A percentile compares a stretch with the other conserved stretches of the same genome.
Conservation (phyloP, 2,113 vertebrate species). For the Pristiophorus japonicus region DNA sequence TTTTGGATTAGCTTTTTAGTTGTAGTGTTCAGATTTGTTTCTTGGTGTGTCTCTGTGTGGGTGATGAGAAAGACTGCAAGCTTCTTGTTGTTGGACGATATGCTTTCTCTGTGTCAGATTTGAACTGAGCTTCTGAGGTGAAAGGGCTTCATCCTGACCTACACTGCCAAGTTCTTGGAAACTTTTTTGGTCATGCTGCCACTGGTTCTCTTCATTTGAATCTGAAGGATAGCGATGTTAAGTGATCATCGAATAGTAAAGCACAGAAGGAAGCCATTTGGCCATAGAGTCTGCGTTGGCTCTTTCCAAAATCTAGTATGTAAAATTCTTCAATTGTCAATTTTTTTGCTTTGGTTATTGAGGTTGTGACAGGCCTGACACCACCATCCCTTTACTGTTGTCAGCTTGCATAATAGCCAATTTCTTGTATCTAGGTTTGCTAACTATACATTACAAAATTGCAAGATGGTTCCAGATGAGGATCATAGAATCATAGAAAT, state of each 20-base stretch:
- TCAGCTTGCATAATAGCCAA: background rate
- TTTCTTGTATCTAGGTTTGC: background rate
- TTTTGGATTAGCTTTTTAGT: background rate
- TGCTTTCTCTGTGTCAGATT: background rate
- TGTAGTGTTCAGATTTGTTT: background rate
- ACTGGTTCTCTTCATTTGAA: background rate
- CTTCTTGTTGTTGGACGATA: background rate
- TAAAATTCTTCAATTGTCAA: background rate
- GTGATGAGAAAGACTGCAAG: background rate
- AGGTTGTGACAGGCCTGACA: background rate
- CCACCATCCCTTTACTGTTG: background rate
- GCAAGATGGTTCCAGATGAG: background rate
- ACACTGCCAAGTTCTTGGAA: background rate
- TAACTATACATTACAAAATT: background rate
- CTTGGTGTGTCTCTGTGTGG: background rate
- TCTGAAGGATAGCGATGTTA: background rate
- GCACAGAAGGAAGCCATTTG: no score
- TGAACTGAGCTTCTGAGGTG: background rate
- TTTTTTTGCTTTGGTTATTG: background rate
- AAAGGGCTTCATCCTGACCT: background rate
- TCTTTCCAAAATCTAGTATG: background rate
- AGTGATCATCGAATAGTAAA: background rate
- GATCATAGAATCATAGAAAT: no score
- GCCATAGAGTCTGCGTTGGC: no score
- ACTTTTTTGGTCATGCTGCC: background rate